Evolutionary conservation across 1,140 invertebrate species (phyloP).

Genomic region (Zeugodacus cucurbitae): DNA sequence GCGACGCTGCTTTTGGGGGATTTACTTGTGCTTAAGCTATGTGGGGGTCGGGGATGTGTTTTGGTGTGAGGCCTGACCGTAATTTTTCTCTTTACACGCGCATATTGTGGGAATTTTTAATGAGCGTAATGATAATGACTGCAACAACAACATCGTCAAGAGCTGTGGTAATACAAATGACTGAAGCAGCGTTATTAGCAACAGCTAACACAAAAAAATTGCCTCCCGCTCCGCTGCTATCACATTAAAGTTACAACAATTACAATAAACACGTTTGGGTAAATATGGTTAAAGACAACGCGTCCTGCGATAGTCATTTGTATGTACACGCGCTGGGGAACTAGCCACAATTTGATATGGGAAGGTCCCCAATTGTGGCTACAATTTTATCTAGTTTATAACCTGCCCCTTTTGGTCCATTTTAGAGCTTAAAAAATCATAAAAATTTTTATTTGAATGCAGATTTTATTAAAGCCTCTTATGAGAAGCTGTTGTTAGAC

Average conservation of each 20-base stretch:
- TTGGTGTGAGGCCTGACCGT: not conserved
- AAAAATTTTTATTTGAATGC: too few relatives aligned
- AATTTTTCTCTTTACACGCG: constrained; percentile 20
- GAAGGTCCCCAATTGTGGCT: too few relatives aligned
- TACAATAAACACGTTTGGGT: not conserved
- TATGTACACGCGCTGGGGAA: not conserved
- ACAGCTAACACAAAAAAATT: not conserved
- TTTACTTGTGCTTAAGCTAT: not conserved
- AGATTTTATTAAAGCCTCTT: too few relatives aligned
- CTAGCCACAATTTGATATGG: too few relatives aligned
- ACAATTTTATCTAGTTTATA: too few relatives aligned
- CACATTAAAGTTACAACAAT: not conserved
- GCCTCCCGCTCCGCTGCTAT: not conserved
- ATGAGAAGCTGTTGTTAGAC: too few relatives aligned
- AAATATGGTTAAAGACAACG: not conserved
- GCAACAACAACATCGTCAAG: not conserved
- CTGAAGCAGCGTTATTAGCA: not conserved
- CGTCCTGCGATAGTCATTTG: not conserved
- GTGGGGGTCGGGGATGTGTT: not conserved
- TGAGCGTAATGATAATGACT: constrained; percentile 30
- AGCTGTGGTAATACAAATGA: not conserved
- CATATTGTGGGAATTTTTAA: constrained; percentile 33
- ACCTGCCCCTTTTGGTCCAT: too few relatives aligned
- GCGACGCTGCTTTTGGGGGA: not conserved
- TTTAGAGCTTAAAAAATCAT: too few relatives aligned